Base-by-base conservation (phyloP, 2,113 vertebrate species). In the Eudyptes chrysolophus region DNA sequence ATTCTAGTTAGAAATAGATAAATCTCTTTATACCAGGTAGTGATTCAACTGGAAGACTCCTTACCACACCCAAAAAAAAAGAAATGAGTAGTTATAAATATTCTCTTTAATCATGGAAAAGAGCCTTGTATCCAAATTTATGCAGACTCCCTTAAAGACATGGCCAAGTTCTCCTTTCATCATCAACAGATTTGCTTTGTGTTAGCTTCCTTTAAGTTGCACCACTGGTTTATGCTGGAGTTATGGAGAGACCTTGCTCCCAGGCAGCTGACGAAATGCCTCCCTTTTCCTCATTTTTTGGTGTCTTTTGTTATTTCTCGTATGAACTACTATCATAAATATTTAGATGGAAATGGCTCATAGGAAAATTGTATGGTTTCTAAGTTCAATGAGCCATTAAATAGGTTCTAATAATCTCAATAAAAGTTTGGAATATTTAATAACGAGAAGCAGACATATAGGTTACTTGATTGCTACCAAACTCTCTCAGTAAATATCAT, bases 91-190 rank as follows among this genome's bases (percentile, higher is more conserved):
- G 77, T 92, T 96, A 85, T 40, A 48, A 94, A 96, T 96, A 94
- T 86, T 93, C 89, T 86, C 96, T 96, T 97, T 97, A 96, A 97
- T 97, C 92, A 96, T 75, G 54, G 87, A 96, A 95, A 97, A 95
- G 62, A 90, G 5, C 60, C 84, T 72, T 64, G 30, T 88, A 96
- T 84, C 71, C 94, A 97, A 96, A 97, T 97, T 87, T 95, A 96
- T 95, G 84, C 93, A 95, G 87, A 86, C 84, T 96, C 84, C n/a
- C 49, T 96, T 80, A 94, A 96, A 96, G 84, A 96, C 87, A 77
- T 48, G 60, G 55, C 71, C 71, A 88, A 36, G 36, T 86, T 93
- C 55, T 94, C 54, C 87, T 96, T 96, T 96, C 84, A 94, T 96
- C 92, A 87, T 87, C 70, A 64, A 66, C 84, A 77, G 64, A 93